Evolutionary conservation across 2,797 vertebrate species (phyloP).

Genomic region (Euphonia xanthogaster): DNA sequence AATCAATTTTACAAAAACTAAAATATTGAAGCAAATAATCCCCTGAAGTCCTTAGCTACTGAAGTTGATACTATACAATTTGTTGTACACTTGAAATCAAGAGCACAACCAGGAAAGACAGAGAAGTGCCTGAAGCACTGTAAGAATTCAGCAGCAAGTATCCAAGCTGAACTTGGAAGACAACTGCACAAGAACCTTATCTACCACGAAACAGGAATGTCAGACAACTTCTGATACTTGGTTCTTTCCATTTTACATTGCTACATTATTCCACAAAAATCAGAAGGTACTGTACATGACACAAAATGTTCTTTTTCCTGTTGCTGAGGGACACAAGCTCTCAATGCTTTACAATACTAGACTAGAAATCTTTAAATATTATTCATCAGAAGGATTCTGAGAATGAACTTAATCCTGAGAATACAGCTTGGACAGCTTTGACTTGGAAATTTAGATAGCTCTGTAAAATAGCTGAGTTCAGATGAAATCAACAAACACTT

Average conservation of each 20-base stretch:
- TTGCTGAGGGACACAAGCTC: not conserved
- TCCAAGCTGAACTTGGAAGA: not conserved
- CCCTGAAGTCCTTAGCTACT: not conserved
- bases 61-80: not conserved
- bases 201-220: not conserved
- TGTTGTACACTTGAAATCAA: not conserved
- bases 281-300: not conserved
- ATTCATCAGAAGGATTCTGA: not conserved
- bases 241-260: not conserved
- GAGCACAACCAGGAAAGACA: not conserved
- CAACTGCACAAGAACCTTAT: not conserved
- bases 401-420: not conserved
- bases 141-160: not conserved
- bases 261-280: not conserved
- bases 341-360: not conserved
- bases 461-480: not conserved
- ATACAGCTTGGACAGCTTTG: not conserved
- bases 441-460: not conserved
- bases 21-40: not conserved
- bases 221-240: not conserved
- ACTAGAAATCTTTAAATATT: not conserved
- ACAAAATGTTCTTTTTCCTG: not conserved
- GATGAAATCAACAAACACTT: not conserved
- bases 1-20: not conserved
- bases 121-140: not conserved